A percentile compares a stretch with the other conserved stretches of the same genome.
Evolutionary conservation across 2,888 invertebrate species (phyloP).

Genomic region (Petrolisthes cinctipes): DNA sequence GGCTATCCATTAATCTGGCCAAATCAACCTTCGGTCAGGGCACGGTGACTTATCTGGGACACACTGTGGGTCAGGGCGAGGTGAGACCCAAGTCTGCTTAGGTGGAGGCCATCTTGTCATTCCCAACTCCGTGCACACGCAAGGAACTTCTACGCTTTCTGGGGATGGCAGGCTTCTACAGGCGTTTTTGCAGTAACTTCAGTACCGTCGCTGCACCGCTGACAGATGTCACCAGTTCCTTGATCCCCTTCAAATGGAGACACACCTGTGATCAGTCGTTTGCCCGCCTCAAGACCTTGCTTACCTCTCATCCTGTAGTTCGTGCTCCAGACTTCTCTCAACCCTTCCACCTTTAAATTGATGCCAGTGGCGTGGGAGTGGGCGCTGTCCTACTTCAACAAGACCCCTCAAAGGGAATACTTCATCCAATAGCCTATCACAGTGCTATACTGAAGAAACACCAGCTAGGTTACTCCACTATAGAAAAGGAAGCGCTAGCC

Average conservation of each 20-base stretch:
- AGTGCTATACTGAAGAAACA: not conserved
- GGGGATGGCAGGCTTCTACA: too few relatives aligned
- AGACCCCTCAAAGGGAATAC: too few relatives aligned
- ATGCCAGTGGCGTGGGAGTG: too few relatives aligned
- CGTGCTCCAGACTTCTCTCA: not conserved
- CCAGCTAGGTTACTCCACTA: not conserved
- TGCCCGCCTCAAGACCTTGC: constrained; percentile 1
- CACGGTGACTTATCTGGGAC: too few relatives aligned
- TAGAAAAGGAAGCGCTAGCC: not conserved
- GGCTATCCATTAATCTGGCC: too few relatives aligned
- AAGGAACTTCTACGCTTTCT: not conserved
- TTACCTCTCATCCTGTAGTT: not conserved
- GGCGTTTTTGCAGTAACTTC: not conserved
- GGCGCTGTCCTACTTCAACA: too few relatives aligned
- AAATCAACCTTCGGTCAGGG: too few relatives aligned
- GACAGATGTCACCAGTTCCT: not conserved
- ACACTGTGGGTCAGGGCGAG: not conserved
- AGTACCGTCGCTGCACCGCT: not conserved
- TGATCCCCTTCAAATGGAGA: not conserved
- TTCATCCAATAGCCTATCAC: too few relatives aligned
- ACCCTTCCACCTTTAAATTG: not conserved
- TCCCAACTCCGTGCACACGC: too few relatives aligned
- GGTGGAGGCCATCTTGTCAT: too few relatives aligned
- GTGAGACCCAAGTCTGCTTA: too few relatives aligned
- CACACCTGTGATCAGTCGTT: not conserved